Evolutionary conservation across 2,113 vertebrate genomes (phyloP).

Genomic region (Octodon degus): DNA sequence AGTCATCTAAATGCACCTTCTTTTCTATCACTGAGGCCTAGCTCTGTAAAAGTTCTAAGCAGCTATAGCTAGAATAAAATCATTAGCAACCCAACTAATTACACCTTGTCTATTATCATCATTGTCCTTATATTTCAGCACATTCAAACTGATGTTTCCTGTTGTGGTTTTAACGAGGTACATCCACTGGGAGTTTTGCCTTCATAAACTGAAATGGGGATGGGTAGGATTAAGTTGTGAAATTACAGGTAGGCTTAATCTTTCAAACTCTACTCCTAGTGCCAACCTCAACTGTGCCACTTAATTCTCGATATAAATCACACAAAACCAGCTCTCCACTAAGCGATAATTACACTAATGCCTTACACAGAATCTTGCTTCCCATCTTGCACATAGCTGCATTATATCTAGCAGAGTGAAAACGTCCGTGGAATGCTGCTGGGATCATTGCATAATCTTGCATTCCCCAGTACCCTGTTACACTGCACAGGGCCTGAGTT

Average conservation of each 20-base stretch:
- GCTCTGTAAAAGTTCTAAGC: background rate
- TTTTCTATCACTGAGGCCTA: background rate
- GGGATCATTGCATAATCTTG: too few species aligned
- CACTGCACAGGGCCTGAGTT: background rate
- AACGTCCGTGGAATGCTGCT: background rate
- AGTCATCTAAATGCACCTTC: background rate
- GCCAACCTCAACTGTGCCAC: slow-evolving; percentile 21
- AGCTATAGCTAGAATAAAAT: background rate
- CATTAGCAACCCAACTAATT: background rate
- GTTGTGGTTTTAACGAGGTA: background rate
- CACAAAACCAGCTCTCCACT: background rate
- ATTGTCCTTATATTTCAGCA: background rate
- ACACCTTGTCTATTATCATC: background rate
- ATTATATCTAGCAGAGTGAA: background rate
- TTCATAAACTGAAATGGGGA: background rate
- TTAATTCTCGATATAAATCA: slow-evolving; percentile 52
- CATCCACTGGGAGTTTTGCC: background rate
- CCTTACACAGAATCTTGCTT: slow-evolving; percentile 25
- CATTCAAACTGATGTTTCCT: background rate
- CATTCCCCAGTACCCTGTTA: background rate
- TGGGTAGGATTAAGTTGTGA: background rate
- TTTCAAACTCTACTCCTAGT: background rate
- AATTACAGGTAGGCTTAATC: background rate
- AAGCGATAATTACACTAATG: slow-evolving; percentile 53
- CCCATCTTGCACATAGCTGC: background rate